These are phyloP conservation scores for Collichthys lucidus DNA, from an alignment of 2,113 vertebrate species.

Conservation along the genomic window DNA sequence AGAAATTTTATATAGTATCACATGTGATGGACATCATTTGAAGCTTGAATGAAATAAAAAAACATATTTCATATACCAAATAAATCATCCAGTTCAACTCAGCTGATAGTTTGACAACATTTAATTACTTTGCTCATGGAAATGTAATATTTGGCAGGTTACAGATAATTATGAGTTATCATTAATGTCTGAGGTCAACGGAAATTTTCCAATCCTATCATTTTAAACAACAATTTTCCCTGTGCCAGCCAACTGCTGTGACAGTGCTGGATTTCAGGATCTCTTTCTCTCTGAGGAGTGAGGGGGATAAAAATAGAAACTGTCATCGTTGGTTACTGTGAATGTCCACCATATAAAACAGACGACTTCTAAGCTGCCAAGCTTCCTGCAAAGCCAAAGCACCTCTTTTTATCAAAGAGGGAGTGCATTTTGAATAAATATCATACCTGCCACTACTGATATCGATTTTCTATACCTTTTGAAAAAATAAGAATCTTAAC, in stretches of 20 bases:
- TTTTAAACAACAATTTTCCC: slow-evolving; percentile 27
- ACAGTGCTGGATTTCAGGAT: slow-evolving; percentile 61
- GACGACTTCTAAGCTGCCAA: slow-evolving; percentile 63
- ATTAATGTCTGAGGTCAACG: not conserved
- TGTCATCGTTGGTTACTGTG: slow-evolving; percentile 71
- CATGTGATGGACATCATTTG: not conserved
- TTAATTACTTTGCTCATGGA: not conserved
- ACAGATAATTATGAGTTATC: slow-evolving; percentile 12
- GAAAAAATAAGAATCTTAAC: slow-evolving; percentile 55
- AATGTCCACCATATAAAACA: slow-evolving; percentile 66
- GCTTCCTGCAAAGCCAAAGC: slow-evolving; percentile 57
- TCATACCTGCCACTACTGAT: slow-evolving; percentile 55
- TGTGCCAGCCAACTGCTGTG: slow-evolving; percentile 44
- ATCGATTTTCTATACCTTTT: slow-evolving; percentile 58
- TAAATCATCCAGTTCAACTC: not conserved
- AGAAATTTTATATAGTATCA: no score
- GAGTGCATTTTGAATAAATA: slow-evolving; percentile 64
- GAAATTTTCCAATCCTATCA: slow-evolving; percentile 3
- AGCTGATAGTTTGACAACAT: not conserved
- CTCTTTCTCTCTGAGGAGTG: slow-evolving; percentile 53
- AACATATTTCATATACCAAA: not conserved
- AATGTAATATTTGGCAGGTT: slow-evolving; percentile 3
- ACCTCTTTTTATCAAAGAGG: slow-evolving; percentile 31
- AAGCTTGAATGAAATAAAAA: not conserved
- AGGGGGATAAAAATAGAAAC: slow-evolving; percentile 72